phyloP scores from a whole-genome alignment of 1,140 invertebrate genomes.

The Zaprionus capensis region DNA sequence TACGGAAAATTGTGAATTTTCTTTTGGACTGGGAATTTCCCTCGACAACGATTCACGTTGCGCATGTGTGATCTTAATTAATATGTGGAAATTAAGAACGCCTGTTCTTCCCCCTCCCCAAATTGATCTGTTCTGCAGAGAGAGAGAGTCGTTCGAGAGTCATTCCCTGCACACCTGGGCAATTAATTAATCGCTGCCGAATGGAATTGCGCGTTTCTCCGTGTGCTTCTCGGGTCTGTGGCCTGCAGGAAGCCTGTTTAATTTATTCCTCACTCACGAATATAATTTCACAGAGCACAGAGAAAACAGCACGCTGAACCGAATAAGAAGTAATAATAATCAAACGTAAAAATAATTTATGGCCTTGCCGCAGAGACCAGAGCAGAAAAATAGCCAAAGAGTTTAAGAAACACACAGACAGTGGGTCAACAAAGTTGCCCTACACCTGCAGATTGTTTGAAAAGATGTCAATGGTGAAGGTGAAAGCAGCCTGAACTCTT shows the following conservation, averaged over 20 bases:
- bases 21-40: not conserved
- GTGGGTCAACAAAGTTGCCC: not conserved
- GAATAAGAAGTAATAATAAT: constrained; percentile 79
- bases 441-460: not conserved
- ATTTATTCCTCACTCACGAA: constrained; percentile 75
- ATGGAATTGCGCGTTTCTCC: constrained; percentile 10
- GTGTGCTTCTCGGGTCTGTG: not conserved
- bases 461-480: not conserved
- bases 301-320: constrained; percentile 38
- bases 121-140: not conserved
- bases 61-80: constrained; percentile 7
- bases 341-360: constrained; percentile 82
- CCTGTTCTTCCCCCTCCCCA: not conserved
- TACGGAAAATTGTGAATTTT: not conserved
- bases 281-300: constrained; percentile 32
- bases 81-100: not conserved
- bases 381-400: constrained; percentile 27
- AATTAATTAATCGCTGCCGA: constrained; percentile 22
- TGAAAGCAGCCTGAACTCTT: not conserved
- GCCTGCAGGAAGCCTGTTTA: constrained; percentile 56
- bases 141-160: not conserved
- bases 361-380: constrained; percentile 50
- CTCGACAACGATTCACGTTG: not conserved
- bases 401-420: constrained; percentile 18
- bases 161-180: constrained; percentile 14